These are phyloP conservation scores for Etheostoma cragini DNA, from an alignment of 2,113 vertebrate genomes.

Conservation along the genomic window DNA sequence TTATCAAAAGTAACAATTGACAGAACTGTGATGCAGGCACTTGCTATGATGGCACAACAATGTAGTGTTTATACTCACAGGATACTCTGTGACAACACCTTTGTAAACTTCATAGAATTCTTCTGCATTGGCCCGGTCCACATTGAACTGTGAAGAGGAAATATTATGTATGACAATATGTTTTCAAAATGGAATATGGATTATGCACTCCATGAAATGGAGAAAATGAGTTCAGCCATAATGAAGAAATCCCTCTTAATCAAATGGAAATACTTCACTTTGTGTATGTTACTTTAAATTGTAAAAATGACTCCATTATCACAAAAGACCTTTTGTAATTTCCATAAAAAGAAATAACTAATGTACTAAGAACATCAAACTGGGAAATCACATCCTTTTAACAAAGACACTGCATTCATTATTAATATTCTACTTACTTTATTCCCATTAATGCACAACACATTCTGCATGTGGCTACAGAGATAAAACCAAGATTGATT, in stretches of 20 bases:
- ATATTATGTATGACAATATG: background rate
- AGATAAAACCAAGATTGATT: background rate
- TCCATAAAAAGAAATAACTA: background rate
- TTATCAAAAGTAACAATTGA: constrained; percentile 22
- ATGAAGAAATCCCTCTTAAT: background rate
- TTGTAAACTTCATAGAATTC: constrained; percentile 97
- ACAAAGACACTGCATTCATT: background rate
- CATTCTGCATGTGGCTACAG: background rate
- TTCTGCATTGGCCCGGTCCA: constrained; percentile 92
- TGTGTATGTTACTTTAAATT: background rate
- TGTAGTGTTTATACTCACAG: constrained; percentile 85
- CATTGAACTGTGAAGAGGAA: constrained; percentile 86
- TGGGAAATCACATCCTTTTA: background rate
- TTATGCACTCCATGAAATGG: background rate
- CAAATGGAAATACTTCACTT: background rate
- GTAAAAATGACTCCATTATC: background rate
- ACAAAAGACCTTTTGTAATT: background rate
- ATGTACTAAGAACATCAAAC: background rate
- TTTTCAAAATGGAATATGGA: background rate
- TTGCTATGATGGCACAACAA: constrained; percentile 30
- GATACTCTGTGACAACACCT: constrained; percentile 91
- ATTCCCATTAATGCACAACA: constrained; percentile 6
- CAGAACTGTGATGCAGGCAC: background rate
- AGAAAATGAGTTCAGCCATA: background rate
- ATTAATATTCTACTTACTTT: background rate